Evolutionary conservation across 2,797 vertebrate species (phyloP).

Genomic region (Channallabes apus): DNA sequence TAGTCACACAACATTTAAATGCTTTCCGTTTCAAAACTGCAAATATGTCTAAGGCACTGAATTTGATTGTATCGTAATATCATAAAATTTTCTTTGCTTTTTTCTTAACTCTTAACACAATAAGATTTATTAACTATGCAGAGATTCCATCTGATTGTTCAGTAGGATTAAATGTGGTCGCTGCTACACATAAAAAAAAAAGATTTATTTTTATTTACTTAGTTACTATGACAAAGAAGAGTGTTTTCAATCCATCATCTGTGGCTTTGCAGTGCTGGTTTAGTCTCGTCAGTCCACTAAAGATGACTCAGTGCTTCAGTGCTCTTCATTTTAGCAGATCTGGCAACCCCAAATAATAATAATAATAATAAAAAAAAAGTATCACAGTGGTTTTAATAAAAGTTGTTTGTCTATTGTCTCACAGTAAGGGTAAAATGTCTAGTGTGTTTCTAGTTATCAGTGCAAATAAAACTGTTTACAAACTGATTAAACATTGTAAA

Average conservation of each 20-base stretch:
- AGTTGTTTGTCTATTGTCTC: background rate
- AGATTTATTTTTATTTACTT: background rate
- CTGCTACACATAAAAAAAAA: constrained; percentile 1
- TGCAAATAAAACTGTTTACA: background rate
- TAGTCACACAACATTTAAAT: background rate
- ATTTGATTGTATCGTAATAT: background rate
- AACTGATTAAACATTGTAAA: background rate
- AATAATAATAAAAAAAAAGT: background rate
- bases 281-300: background rate
- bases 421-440: background rate
- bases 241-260: background rate
- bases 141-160: background rate
- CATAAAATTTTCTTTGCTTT: background rate
- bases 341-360: background rate
- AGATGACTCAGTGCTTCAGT: background rate
- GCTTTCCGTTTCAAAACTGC: background rate
- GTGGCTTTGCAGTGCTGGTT: constrained; percentile 15
- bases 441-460: background rate
- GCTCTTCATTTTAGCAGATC: background rate
- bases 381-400: background rate
- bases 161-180: constrained; percentile 1
- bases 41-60: constrained; percentile 14
- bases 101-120: background rate
- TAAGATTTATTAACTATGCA: background rate
- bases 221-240: background rate